These are phyloP conservation scores for Myiopsitta monachus DNA, from an alignment of 2,113 vertebrate species.

Conservation along the genomic window DNA sequence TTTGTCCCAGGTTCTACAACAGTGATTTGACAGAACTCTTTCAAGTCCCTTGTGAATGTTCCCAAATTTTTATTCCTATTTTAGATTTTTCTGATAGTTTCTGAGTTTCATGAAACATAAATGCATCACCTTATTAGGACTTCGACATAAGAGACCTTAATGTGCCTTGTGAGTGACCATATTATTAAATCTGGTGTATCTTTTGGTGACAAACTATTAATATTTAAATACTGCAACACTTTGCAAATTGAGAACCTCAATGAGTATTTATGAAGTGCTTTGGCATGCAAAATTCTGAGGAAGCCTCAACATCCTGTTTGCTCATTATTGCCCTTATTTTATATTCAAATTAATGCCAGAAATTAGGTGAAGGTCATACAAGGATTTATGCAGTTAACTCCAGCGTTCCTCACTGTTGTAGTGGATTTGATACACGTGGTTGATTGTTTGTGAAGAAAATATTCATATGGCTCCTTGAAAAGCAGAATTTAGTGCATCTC, in stretches of 20 bases:
- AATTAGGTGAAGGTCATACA: constrained; percentile 61
- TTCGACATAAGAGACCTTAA: not conserved
- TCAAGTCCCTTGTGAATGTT: rapidly evolving
- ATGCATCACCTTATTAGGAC: not conserved
- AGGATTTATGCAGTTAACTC: constrained; percentile 5
- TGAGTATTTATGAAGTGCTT: constrained; percentile 31
- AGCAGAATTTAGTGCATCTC: not conserved
- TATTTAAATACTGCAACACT: constrained; percentile 53
- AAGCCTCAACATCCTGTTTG: constrained; percentile 55
- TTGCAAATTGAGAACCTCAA: constrained; percentile 51
- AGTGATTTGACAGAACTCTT: rapidly evolving
- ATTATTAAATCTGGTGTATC: constrained; percentile 33
- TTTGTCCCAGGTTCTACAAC: not conserved
- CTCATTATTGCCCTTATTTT: constrained; percentile 38
- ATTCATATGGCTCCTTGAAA: not conserved
- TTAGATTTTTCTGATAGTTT: not conserved
- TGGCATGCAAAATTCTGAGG: constrained; percentile 47
- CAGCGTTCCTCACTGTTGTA: rapidly evolving
- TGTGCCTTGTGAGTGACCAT: not conserved
- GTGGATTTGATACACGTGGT: rapidly evolving
- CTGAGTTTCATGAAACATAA: not conserved
- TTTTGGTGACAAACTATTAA: constrained; percentile 8
- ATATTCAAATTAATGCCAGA: constrained; percentile 47
- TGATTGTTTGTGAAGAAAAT: not conserved
- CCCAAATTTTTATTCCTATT: not conserved